Conservation (phyloP, 2,797 vertebrate genomes). For the Sternarchorhynchus goeldii region DNA sequence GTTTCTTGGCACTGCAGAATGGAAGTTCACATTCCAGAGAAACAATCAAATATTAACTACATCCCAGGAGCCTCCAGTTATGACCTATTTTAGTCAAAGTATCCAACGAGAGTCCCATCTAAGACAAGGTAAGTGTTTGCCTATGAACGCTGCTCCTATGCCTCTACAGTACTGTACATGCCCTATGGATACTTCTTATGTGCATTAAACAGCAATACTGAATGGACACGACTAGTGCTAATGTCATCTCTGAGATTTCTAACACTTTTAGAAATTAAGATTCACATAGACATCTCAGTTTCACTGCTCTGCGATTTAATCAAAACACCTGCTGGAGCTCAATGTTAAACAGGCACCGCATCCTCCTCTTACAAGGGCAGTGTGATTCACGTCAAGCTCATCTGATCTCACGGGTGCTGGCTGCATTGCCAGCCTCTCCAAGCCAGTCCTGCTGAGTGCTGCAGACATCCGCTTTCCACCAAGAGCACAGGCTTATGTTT, state of each 20-base stretch:
- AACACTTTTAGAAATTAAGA: no score
- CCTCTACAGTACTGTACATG: not conserved
- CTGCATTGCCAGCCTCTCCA: not conserved
- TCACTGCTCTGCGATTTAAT: not conserved
- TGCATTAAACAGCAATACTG: no score
- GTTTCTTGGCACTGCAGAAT: slow-evolving; percentile 73
- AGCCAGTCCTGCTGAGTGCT: not conserved
- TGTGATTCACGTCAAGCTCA: slow-evolving; percentile 1
- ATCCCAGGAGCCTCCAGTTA: slow-evolving; percentile 57
- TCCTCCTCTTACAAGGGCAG: slow-evolving; percentile 16
- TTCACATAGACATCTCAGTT: not conserved
- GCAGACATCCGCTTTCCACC: not conserved
- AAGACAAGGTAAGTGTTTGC: slow-evolving; percentile 8
- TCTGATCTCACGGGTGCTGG: not conserved
- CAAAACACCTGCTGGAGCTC: not conserved
- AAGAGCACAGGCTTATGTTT: not conserved
- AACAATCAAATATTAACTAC: slow-evolving; percentile 63
- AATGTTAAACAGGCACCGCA: slow-evolving; percentile 8
- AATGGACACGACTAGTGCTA: not conserved
- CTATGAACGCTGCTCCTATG: not conserved
- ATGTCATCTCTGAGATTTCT: not conserved
- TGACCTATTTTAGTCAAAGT: slow-evolving; percentile 76
- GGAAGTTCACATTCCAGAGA: slow-evolving; percentile 68
- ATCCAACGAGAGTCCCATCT: slow-evolving; percentile 30
- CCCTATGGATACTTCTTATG: not conserved